phyloP scores from a whole-genome alignment of 2,113 vertebrate species.

The Ivindomyrus marchei region DNA sequence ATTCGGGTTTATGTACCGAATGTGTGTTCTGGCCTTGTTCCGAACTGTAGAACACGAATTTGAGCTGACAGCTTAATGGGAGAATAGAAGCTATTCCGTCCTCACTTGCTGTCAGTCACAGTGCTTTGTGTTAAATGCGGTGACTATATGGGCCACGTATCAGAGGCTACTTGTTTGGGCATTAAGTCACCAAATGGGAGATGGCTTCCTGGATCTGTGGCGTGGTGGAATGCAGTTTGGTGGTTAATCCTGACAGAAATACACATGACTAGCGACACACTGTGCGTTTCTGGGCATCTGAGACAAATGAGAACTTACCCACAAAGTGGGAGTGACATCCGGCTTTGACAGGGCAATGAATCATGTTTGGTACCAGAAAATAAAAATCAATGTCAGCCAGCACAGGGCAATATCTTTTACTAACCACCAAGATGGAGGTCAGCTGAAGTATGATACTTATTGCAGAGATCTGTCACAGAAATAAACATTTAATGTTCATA shows the following conservation, averaged over 20 bases:
- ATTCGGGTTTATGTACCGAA: background rate
- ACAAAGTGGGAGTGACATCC: background rate
- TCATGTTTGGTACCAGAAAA: background rate
- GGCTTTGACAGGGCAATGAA: background rate
- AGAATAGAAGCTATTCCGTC: background rate
- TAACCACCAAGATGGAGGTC: background rate
- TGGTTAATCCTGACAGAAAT: background rate
- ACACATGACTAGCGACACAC: background rate
- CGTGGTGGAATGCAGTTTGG: background rate
- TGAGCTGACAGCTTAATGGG: background rate
- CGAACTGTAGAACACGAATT: background rate
- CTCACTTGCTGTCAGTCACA: background rate
- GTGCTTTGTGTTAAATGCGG: background rate
- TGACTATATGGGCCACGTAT: background rate
- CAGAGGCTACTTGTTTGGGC: background rate
- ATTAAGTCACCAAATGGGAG: background rate
- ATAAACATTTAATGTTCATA: background rate
- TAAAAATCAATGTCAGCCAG: background rate
- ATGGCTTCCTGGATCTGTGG: background rate
- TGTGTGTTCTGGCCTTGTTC: constrained; percentile 13
- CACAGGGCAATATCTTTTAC: background rate
- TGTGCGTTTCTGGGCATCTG: background rate
- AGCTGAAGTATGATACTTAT: background rate
- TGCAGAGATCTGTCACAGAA: background rate
- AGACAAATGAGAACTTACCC: background rate